These are phyloP conservation scores for Epizoanthus stellaris DNA, from an alignment of 92 coral and sea anemone species.

Conservation along the genomic window DNA sequence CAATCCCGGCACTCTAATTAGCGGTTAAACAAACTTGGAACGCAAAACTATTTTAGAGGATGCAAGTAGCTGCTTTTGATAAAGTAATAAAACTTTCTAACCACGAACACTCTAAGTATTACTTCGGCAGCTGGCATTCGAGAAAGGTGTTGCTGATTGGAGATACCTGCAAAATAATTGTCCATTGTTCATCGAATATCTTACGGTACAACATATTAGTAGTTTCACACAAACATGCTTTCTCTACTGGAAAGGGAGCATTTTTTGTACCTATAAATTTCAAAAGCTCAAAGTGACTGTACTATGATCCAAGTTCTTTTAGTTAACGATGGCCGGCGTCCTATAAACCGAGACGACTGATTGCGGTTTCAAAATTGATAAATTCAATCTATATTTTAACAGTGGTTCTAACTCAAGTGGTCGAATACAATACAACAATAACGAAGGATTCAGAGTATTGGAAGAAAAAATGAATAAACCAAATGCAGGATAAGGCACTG, in stretches of 20 bases:
- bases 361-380: background rate
- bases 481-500: too few species aligned
- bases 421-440: background rate
- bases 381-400: background rate
- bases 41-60: background rate
- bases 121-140: background rate
- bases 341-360: background rate
- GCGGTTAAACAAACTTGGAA: conserved; percentile 32
- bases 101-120: background rate
- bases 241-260: background rate
- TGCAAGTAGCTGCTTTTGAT: conserved; percentile 8
- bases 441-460: background rate
- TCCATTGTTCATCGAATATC: background rate
- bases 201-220: background rate
- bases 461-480: background rate
- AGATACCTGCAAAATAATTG: background rate
- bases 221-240: background rate
- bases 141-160: background rate
- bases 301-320: background rate
- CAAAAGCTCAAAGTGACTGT: background rate
- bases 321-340: background rate
- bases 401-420: background rate
- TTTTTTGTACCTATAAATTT: background rate
- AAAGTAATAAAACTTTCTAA: background rate
- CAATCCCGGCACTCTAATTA: background rate